phyloP scores from a whole-genome alignment of 2,113 vertebrate species.

The Phaetusa simplex region DNA sequence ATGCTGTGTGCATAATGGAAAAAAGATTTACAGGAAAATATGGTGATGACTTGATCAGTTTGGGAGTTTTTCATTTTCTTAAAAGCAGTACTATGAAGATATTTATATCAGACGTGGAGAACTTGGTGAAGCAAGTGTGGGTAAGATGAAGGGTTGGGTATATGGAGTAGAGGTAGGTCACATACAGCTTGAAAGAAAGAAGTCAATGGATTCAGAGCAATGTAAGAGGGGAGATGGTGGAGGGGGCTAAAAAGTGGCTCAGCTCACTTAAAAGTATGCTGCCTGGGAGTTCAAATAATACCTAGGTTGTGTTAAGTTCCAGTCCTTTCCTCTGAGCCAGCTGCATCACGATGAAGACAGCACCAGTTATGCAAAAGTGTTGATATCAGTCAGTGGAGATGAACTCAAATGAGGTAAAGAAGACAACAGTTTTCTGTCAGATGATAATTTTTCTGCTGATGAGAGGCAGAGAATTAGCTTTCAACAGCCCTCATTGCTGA shows the following conservation, averaged over 20 bases:
- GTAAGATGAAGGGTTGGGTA: background rate
- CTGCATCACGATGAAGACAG: background rate
- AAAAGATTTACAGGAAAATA: background rate
- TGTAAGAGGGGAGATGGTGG: background rate
- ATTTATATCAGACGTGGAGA: background rate
- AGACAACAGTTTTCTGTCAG: background rate
- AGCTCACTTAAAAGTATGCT: background rate
- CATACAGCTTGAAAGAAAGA: background rate
- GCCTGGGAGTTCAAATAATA: background rate
- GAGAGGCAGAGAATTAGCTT: background rate
- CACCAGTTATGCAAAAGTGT: background rate
- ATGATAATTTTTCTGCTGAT: background rate
- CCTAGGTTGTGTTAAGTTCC: background rate
- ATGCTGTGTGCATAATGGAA: background rate
- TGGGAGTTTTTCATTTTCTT: background rate
- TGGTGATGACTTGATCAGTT: background rate
- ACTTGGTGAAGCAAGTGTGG: background rate
- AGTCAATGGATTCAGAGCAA: background rate
- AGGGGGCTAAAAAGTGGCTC: background rate
- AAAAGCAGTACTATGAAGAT: background rate
- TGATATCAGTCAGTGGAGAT: background rate
- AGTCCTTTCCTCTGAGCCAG: background rate
- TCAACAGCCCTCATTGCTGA: background rate
- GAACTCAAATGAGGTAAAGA: background rate
- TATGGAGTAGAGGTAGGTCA: background rate